phyloP scores from a whole-genome alignment of 1,140 invertebrate species.

The Nomia melanderi region DNA sequence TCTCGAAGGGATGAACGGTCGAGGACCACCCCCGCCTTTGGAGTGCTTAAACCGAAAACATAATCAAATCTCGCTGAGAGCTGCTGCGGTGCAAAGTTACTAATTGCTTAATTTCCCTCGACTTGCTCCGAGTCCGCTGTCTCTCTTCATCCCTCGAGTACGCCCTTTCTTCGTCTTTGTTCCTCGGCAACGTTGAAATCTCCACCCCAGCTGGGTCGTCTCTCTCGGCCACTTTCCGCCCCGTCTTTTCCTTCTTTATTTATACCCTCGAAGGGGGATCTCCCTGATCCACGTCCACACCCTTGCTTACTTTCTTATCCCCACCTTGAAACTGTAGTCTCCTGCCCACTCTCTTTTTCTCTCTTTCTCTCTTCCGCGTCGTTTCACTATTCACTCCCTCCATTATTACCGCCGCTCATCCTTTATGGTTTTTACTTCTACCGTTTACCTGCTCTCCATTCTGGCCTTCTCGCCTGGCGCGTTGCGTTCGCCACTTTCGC shows the following conservation, averaged over 20 bases:
- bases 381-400: slow-evolving; percentile 15
- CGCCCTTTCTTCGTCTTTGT: slow-evolving; percentile 40
- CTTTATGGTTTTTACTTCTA: slow-evolving; percentile 11
- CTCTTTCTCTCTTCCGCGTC: neutral
- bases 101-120: slow-evolving; percentile 81
- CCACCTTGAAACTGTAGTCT: neutral
- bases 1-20: slow-evolving; percentile 23
- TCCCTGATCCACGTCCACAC: neutral
- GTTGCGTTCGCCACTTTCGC: neutral
- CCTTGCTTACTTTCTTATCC: neutral
- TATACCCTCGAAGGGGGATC: neutral
- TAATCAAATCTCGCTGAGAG: slow-evolving; percentile 80
- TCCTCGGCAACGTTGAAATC: too few species aligned
- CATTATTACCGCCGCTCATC: slow-evolving; percentile 33
- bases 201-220: too few species aligned
- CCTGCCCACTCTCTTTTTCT: slow-evolving; percentile 21
- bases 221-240: neutral
- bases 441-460: neutral
- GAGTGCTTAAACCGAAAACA: slow-evolving; percentile 79
- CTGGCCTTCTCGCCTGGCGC: neutral
- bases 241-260: slow-evolving; percentile 23
- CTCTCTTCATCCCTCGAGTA: slow-evolving; percentile 39
- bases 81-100: slow-evolving; percentile 79
- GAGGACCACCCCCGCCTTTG: slow-evolving; percentile 45
- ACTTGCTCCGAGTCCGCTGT: slow-evolving; percentile 53